A percentile compares a stretch with the other conserved stretches of the same genome.
Evolutionary conservation across 2,888 invertebrate genomes (phyloP).

Genomic region (Orthonevra nobilis): DNA sequence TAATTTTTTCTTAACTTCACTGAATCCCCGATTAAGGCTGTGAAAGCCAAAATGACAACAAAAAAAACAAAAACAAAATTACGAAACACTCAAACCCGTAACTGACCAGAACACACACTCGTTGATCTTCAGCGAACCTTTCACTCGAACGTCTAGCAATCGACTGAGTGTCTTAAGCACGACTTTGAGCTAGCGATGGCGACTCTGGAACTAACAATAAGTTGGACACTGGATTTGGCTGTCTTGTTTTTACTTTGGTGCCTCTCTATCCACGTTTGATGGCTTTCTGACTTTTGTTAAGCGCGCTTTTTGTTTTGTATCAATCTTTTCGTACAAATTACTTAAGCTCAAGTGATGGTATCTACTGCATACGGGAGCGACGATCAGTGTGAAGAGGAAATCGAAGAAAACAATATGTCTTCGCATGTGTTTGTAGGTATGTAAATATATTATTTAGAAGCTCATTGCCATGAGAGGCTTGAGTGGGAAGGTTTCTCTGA

Average conservation of each 20-base stretch:
- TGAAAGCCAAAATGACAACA: neutral
- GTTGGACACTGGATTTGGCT: neutral
- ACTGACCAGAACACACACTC: conserved; percentile 24
- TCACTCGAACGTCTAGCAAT: conserved; percentile 50
- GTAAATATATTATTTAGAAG: no score
- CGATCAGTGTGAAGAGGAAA: no score
- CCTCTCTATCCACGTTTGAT: neutral
- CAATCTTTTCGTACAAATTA: conserved; percentile 35
- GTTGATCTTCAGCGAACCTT: conserved; percentile 46
- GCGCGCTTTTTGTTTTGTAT: conserved; percentile 43
- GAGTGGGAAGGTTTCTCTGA: no score
- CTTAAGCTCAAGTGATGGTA: neutral
- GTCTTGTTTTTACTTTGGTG: conserved; percentile 4
- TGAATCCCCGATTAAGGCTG: conserved; percentile 8
- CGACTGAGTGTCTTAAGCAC: conserved; percentile 51
- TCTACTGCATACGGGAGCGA: neutral
- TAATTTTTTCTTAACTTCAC: neutral
- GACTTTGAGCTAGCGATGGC: conserved; percentile 36
- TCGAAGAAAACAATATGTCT: no score
- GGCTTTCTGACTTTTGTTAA: conserved; percentile 28
- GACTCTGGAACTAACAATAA: neutral
- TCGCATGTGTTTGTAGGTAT: no score
- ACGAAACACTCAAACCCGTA: conserved; percentile 22
- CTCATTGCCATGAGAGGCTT: no score
- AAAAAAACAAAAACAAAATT: neutral